phyloP scores from a whole-genome alignment of 2,797 vertebrate species.

The Acrossocheilus wenchowensis region DNA sequence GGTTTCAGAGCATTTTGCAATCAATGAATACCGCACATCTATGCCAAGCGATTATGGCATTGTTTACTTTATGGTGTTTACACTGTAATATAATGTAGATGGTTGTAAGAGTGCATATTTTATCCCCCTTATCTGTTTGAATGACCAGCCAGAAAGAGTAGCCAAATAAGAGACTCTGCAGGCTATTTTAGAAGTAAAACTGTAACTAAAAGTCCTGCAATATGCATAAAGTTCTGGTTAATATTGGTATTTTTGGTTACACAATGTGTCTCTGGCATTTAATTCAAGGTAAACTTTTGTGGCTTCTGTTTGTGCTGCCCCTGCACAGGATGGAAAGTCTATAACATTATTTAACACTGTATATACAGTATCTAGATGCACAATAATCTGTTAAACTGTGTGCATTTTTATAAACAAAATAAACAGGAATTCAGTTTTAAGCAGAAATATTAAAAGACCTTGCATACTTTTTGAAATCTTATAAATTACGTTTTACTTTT shows the following conservation, averaged over 20 bases:
- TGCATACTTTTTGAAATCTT: neutral
- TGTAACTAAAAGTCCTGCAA: neutral
- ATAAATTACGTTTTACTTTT: neutral
- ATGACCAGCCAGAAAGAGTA: neutral
- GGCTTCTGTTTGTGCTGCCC: neutral
- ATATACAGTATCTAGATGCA: neutral
- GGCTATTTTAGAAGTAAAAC: neutral
- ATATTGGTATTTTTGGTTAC: neutral
- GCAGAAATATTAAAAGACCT: neutral
- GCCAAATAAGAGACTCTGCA: neutral
- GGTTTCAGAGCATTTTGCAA: neutral
- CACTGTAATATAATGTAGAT: neutral
- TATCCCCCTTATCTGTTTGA: neutral
- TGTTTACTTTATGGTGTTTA: too few relatives aligned
- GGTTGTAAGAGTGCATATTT: neutral
- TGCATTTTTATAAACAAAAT: neutral
- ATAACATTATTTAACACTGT: neutral
- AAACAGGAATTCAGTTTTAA: neutral
- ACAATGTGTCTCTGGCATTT: neutral
- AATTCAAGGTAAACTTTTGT: neutral
- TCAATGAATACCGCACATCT: neutral
- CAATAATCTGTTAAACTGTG: neutral
- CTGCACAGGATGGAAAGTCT: neutral
- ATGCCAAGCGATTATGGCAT: too few relatives aligned
- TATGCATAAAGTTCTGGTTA: neutral